Percentiles rank a stretch among this genome's conserved stretches.
Evolutionary conservation across 2,797 vertebrate genomes (phyloP).

Genomic region (Esox masquinongy): DNA sequence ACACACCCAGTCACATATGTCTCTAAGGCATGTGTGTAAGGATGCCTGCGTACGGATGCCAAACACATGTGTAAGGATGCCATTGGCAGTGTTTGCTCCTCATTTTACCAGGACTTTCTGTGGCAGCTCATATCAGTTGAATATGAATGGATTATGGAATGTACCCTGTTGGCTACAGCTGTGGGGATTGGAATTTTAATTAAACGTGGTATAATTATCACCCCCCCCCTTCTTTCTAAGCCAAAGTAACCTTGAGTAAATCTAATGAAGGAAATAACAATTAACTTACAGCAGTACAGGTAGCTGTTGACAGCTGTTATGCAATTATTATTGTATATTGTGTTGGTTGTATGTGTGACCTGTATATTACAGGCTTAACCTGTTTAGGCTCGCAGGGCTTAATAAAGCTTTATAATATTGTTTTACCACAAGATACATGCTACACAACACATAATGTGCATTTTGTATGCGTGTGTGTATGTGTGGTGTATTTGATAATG

Average conservation of each 20-base stretch:
- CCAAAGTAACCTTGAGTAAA: conserved; percentile 22
- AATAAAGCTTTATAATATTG: no score
- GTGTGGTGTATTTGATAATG: neutral
- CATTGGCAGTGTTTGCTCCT: neutral
- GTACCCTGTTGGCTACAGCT: conserved; percentile 33
- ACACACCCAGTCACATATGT: conserved; percentile 8
- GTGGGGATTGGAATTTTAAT: conserved; percentile 47
- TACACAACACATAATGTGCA: no score
- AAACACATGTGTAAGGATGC: neutral
- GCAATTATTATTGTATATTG: no score
- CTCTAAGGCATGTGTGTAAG: no score
- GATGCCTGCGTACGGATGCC: no score
- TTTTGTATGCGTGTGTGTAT: no score
- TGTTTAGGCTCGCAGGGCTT: no score
- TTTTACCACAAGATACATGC: no score
- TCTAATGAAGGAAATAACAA: conserved; percentile 40
- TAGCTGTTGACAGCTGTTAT: neutral
- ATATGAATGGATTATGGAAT: conserved; percentile 64
- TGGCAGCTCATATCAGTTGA: conserved; percentile 39
- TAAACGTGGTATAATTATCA: conserved; percentile 56
- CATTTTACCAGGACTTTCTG: conserved; percentile 34
- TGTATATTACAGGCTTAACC: no score
- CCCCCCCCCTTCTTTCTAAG: conserved; percentile 11
- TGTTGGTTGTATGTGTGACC: no score
- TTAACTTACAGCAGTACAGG: conserved; percentile 12